A percentile compares a stretch with the other conserved stretches of the same genome.
These are phyloP conservation scores for Oxycera nigricornis DNA, from an alignment of 2,888 invertebrate genomes.

Conservation along the genomic window DNA sequence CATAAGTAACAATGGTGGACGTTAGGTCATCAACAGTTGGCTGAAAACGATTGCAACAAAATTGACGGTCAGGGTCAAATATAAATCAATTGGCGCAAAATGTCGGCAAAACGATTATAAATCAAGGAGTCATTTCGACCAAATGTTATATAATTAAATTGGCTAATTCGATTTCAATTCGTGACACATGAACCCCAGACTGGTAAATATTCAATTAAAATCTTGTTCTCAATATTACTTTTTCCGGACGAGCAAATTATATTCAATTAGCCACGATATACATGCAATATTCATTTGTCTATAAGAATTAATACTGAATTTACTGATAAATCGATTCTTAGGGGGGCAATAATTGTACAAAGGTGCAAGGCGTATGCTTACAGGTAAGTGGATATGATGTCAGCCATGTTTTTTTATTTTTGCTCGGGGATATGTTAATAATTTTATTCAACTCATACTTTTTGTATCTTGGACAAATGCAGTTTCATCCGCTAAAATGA, in stretches of 20 bases:
- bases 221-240: not conserved
- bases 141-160: not conserved
- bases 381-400: too few relatives aligned
- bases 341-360: too few relatives aligned
- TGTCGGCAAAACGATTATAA: not conserved
- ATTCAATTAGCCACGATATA: not conserved
- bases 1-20: too few relatives aligned
- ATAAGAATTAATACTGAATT: not conserved
- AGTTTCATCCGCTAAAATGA: too few relatives aligned
- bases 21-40: too few relatives aligned
- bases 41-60: not conserved
- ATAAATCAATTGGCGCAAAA: not conserved
- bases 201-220: not conserved
- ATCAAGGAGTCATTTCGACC: not conserved
- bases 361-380: too few relatives aligned
- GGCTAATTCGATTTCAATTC: not conserved
- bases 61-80: not conserved
- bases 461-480: too few relatives aligned
- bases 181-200: not conserved
- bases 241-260: not conserved
- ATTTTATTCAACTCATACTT: too few relatives aligned
- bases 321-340: too few relatives aligned
- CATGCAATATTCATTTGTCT: not conserved
- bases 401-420: too few relatives aligned
- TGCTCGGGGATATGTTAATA: too few relatives aligned